A percentile compares a stretch with the other conserved stretches of the same genome.
These are phyloP conservation scores for Syngnathus floridae DNA, from an alignment of 2,113 vertebrate species.

Conservation along the genomic window DNA sequence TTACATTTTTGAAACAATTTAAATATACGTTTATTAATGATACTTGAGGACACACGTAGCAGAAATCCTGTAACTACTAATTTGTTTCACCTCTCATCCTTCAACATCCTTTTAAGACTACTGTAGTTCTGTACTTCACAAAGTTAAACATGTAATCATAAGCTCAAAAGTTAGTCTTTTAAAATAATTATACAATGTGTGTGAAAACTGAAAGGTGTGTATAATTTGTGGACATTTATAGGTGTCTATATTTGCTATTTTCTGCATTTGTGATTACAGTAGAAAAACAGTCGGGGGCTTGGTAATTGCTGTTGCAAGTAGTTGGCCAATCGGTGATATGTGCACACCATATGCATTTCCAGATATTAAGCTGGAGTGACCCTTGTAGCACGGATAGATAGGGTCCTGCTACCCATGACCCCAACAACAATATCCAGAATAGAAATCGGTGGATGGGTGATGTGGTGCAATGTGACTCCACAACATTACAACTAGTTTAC, in stretches of 20 bases:
- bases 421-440: too few relatives aligned
- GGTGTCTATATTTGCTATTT: neutral
- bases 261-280: neutral
- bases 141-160: neutral
- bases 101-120: neutral
- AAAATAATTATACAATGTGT: neutral
- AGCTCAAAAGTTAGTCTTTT: neutral
- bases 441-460: too few relatives aligned
- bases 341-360: too few relatives aligned
- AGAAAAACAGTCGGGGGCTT: neutral
- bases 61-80: neutral
- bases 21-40: neutral
- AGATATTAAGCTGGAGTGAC: too few relatives aligned
- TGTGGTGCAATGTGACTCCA: too few relatives aligned
- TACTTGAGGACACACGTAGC: neutral
- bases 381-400: too few relatives aligned
- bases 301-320: too few relatives aligned
- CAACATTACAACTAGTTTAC: too few relatives aligned
- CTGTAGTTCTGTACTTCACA: neutral
- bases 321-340: too few relatives aligned
- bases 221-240: neutral
- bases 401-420: too few relatives aligned
- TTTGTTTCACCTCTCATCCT: neutral
- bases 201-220: neutral
- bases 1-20: neutral